Evolutionary conservation across 2,888 invertebrate genomes (phyloP).

Genomic region (Resseliella maxima): DNA sequence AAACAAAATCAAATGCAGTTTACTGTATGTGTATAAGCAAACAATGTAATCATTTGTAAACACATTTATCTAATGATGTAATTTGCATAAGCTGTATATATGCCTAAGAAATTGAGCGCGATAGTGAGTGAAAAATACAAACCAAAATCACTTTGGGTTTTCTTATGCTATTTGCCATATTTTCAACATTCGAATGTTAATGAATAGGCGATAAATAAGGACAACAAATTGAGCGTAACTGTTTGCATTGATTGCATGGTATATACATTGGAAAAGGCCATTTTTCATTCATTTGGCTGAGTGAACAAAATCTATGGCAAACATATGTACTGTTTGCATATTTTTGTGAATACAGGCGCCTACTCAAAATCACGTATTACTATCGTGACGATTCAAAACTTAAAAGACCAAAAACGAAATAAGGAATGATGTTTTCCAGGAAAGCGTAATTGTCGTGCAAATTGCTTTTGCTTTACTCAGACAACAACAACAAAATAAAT

Average conservation of each 20-base stretch:
- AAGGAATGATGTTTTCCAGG: not conserved
- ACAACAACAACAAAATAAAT: not conserved
- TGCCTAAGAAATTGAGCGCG: not conserved
- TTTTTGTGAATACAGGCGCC: not conserved
- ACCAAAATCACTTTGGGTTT: not conserved
- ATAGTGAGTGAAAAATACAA: not conserved
- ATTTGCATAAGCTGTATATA: slow-evolving; percentile 1
- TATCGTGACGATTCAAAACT: slow-evolving; percentile 1
- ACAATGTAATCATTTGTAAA: slow-evolving; percentile 53
- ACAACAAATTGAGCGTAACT: slow-evolving; percentile 47
- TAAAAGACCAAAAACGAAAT: not conserved
- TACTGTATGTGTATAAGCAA: not conserved
- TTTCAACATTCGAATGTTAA: not conserved
- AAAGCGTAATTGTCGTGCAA: slow-evolving; percentile 48
- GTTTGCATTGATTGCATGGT: not conserved
- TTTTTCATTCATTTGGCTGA: not conserved
- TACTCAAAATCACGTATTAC: slow-evolving; percentile 53
- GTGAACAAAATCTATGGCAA: not conserved
- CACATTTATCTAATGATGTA: slow-evolving; percentile 43
- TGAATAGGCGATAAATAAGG: slow-evolving; percentile 40
- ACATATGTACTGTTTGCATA: slow-evolving; percentile 41
- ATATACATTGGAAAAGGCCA: not conserved
- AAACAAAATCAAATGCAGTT: not conserved
- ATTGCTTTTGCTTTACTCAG: slow-evolving; percentile 28
- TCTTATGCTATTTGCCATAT: not conserved